Base-by-base conservation (phyloP, 2,888 invertebrate genomes). In the Formica aserva region DNA sequence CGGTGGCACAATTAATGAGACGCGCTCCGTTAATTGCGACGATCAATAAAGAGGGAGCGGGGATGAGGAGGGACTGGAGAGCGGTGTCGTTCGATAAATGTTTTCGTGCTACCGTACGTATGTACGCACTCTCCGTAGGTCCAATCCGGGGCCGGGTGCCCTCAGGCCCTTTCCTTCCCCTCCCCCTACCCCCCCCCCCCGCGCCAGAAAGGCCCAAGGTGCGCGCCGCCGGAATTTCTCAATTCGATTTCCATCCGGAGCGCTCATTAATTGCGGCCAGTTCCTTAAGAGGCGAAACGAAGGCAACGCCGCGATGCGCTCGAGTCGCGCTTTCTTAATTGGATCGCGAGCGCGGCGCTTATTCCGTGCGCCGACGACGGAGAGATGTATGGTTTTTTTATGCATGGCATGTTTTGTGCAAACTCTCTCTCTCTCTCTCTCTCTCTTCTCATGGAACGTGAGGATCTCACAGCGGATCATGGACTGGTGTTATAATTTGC, bases 1-100 rank as follows among this genome's bases (percentile, higher is more conserved):
- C 91, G 87, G 91, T 91, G 91, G 92, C 86, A 92, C 93, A 92
- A 94, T 94, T 94, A 94, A 94, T 92, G 93, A 93, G 91, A 92
- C 92, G 92, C 93, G 91, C 91, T 88, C 88, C 89, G 93, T 94
- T 94, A 94, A 94, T 94, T 93, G 92, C 94, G 78, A 84, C 93
- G 92, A 94, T 94, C 92, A 94, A 94, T 94, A 94, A 92, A 82
- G 74, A 63, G 66, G 75, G 60, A 74, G 81, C 76, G 65, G 32
- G 71, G 32, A 35, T 41, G 41, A 55, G 29, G 57, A 57, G 57
- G 55, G 41, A 41, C 55, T 55, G n/a, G 13, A 60, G 60, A 60
- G 72, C 87, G 69, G 88, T 87, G 89, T 92, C 92, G 91, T 87
- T 91, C 92, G 93, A 93, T 94, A 93, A 94, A 94, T 92, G 93